Base-by-base conservation (phyloP, 2,888 invertebrate species). In the Theodoxus fluviatilis region DNA sequence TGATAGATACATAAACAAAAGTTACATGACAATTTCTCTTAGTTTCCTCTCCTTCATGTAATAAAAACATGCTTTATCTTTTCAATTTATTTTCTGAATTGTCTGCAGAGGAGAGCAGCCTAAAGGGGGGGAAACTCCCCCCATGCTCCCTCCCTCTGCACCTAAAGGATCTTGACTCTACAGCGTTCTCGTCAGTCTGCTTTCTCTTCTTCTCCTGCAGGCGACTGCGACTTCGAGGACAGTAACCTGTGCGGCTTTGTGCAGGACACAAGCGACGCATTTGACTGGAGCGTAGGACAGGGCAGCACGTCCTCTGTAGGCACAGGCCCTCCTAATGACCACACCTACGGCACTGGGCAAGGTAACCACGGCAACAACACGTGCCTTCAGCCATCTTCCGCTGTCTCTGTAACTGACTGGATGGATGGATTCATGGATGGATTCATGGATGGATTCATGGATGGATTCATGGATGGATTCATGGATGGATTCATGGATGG, bases 171-270 rank as follows among this genome's bases (percentile, higher is more conserved):
- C n/a, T 6, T 49, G 25, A 49, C 9, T 22, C 25, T 49, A 18
- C 7, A 55, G 12, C 18, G 22, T 68, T 38, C 28, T 25, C 9
- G 3, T 68, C 33, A 1, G 25, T 40, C 4, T 63, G 35, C 22
- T 49, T n/a, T 59, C 7, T 67, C 52, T 66, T 33, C 71, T 55
- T 70, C 47, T 67, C 28, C 71, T 75, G 22, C 70, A 80, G 80
- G 74, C 28, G 66, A 66, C 22, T 85, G 85, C 77, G 83, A 83
- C 74, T 85, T 85, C 79, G 85, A 85, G 68, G 76, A 75, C 31
- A 67, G 68, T 22, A 72, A 74, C 22, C n/a, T 74, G 43, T 80
- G 80, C 70, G 78, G 80, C n/a, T 79, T 72, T 64, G 61, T 66
- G 15, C 75, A 77, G 22, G 76, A 76, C 43, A 57, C 63, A 1